Evolutionary conservation across 2,888 invertebrate species (phyloP).

Genomic region (Timandra comae): DNA sequence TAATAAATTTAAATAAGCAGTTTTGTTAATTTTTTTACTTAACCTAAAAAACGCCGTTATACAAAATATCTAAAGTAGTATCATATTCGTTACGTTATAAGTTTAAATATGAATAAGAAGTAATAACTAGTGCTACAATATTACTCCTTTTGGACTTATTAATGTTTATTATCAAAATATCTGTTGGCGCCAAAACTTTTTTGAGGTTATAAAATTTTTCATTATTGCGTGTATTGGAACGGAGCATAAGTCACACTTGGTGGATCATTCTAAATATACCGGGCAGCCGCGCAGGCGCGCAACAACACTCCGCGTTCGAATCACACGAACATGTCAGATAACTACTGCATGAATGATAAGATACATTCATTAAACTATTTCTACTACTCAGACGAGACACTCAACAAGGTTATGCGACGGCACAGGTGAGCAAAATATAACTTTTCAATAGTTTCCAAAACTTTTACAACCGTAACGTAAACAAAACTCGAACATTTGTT

Average conservation of each 20-base stretch:
- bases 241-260: conserved; percentile 49
- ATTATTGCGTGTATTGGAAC: conserved; percentile 43
- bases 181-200: conserved; percentile 28
- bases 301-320: conserved; percentile 30
- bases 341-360: conserved; percentile 58
- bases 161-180: no score
- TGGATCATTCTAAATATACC: conserved; percentile 72
- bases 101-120: no score
- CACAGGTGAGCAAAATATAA: conserved; percentile 56
- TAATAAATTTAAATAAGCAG: no score
- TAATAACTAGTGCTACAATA: no score
- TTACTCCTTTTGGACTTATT: no score
- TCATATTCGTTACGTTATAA: no score
- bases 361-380: conserved; percentile 50
- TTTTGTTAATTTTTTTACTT: no score
- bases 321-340: conserved; percentile 49
- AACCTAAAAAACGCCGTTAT: no score
- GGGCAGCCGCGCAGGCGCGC: conserved; percentile 61
- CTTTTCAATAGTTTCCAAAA: conserved; percentile 36
- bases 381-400: conserved; percentile 37
- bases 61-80: no score
- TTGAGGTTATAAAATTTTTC: conserved; percentile 34
- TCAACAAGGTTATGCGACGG: conserved; percentile 53
- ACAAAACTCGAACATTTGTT: conserved; percentile 34
- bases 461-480: conserved; percentile 34